Percentiles rank a stretch among this genome's conserved stretches.
Evolutionary conservation across 53 echinoderm and acorn worm species (phyloP).

Genomic region (Holothuria scabra): DNA sequence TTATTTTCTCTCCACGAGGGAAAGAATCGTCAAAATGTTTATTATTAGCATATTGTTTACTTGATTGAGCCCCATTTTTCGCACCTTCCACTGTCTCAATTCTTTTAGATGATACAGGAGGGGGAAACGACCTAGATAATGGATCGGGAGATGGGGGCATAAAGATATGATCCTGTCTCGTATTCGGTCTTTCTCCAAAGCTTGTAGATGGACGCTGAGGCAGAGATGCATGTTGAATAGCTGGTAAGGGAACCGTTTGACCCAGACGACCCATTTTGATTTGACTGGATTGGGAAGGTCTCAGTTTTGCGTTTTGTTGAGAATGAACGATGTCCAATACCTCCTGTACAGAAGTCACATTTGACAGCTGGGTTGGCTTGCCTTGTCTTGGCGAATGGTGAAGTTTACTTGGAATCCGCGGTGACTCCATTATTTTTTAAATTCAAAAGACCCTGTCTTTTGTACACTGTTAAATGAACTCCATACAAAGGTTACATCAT

Average conservation of each 20-base stretch:
- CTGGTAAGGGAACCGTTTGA: slow-evolving; percentile 39
- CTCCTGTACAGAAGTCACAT: slow-evolving; percentile 22
- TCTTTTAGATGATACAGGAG: slow-evolving; percentile 8
- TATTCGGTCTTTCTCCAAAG: slow-evolving; percentile 2
- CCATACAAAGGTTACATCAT: too few species aligned
- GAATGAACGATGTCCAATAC: slow-evolving; percentile 37
- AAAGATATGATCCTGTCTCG: background rate
- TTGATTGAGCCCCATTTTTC: background rate
- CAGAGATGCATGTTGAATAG: background rate
- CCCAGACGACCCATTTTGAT: slow-evolving; percentile 29
- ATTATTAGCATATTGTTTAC: background rate
- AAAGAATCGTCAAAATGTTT: background rate
- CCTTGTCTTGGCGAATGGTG: background rate
- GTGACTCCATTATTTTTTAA: slow-evolving; percentile 4
- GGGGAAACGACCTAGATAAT: slow-evolving; percentile 26
- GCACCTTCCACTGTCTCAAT: background rate
- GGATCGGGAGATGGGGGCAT: background rate
- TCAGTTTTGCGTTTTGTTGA: slow-evolving; percentile 7
- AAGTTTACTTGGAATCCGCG: background rate
- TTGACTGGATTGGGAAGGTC: background rate
- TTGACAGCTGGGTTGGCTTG: background rate
- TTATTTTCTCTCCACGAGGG: background rate
- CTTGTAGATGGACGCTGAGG: slow-evolving; percentile 27
- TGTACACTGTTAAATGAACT: too few species aligned
- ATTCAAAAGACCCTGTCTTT: too few species aligned